Evolutionary conservation across 2,113 vertebrate species (phyloP), one percentile per base, ranked within the genome.

Genomic region (Globicephala melas): DNA sequence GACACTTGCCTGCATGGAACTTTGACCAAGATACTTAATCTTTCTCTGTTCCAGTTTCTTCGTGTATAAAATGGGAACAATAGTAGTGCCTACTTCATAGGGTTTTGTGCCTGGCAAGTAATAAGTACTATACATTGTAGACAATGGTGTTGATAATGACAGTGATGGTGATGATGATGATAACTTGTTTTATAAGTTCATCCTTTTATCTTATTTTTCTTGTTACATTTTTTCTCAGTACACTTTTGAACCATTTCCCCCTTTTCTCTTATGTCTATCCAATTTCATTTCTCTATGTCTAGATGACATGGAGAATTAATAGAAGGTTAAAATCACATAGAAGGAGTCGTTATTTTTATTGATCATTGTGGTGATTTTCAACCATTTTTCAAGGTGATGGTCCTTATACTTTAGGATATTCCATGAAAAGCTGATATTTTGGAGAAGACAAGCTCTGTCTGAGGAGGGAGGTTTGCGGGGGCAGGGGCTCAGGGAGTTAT

Each of bases 1-100:
- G 21, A 6, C 55, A 26, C 47, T 67, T 95, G 70, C 67, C 82
- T 31, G 2, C 28, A 8, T 26, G 36, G 44, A 31, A 33, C 76
- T 87, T 50, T 63, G 31, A 71, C n/a, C 92, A 36, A 28, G 44
- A 36, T 38, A 67, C 70, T 70, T 55, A 36, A 80, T 62, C 67
- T 67, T 83, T 85, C 70, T 84, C 79, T 91, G 65, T 47, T 47
- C 81, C 63, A 20, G 23, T 83, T 77, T 92, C 44, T 44, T 85
- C 15, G 1, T 87, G 33, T 28, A 5, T 74, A 38, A 47, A 67
- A 58, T 65, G 23, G 28, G 68, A 74, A 68, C 55, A n/a, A 18
- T 31, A 33, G n/a, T 28, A 28, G 31, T 6, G 5, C 28, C 81
- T 73, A 20, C 4, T 31, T 76, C 50, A 8, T 12, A 28, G 70